Conservation (phyloP, 2,888 invertebrate species). For the Anaspis maculata region DNA sequence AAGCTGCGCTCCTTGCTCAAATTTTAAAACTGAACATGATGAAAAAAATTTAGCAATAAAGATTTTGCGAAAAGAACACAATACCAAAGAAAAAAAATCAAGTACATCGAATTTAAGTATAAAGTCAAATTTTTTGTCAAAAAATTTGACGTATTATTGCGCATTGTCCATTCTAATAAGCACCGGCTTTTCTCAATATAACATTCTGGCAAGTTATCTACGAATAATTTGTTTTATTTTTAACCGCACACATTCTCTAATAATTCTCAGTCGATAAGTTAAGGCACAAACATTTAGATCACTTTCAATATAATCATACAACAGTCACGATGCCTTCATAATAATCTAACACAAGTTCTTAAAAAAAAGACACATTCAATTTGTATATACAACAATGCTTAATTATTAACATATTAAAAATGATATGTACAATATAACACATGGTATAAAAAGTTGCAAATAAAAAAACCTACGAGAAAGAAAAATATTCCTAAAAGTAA, state of each 20-base stretch:
- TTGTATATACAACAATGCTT: slow-evolving; percentile 9
- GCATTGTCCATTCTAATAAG: no score
- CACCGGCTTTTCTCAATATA: no score
- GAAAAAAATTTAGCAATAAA: no score
- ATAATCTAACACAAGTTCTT: not conserved
- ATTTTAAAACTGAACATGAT: not conserved
- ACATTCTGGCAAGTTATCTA: slow-evolving; percentile 18
- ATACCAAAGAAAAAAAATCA: no score
- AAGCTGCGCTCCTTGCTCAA: not conserved
- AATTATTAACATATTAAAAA: slow-evolving; percentile 7
- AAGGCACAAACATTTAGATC: slow-evolving; percentile 20
- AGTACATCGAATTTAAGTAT: slow-evolving; percentile 12
- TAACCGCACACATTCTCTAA: slow-evolving; percentile 14
- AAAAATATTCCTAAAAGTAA: slow-evolving; percentile 3
- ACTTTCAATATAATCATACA: slow-evolving; percentile 2
- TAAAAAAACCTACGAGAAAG: slow-evolving; percentile 3
- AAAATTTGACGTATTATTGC: slow-evolving; percentile 7
- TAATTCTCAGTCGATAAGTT: slow-evolving; percentile 20
- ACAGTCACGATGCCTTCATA: slow-evolving; percentile 7
- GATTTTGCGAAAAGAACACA: no score
- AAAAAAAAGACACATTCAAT: slow-evolving; percentile 8
- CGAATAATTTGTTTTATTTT: slow-evolving; percentile 9
- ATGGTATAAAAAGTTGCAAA: slow-evolving; percentile 7
- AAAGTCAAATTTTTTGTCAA: slow-evolving; percentile 8
- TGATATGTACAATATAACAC: slow-evolving; percentile 12